Evolutionary conservation across 2,113 vertebrate species (phyloP).

Genomic region (Gopherus flavomarginatus): DNA sequence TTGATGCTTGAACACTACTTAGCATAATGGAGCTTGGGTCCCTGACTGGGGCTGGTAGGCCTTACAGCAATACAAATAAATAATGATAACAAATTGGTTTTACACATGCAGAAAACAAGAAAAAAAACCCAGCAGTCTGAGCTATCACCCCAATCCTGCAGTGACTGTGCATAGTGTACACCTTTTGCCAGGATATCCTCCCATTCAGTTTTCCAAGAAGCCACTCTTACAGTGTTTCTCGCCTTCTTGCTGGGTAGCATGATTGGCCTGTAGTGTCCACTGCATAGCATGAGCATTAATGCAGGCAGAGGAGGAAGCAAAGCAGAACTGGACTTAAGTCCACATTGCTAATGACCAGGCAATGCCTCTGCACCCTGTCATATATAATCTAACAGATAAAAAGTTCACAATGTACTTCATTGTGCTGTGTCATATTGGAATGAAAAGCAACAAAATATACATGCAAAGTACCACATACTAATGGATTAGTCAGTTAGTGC

Average conservation of each 20-base stretch:
- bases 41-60: neutral
- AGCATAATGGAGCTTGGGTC: neutral
- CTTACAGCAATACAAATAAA: neutral
- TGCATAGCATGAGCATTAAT: neutral
- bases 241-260: neutral
- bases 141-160: neutral
- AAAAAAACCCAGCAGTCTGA: neutral
- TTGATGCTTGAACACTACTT: neutral
- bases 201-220: neutral
- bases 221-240: neutral
- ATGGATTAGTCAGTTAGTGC: neutral
- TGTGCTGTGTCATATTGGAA: neutral
- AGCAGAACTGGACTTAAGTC: neutral
- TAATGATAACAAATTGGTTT: neutral
- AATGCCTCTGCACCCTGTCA: neutral
- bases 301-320: neutral
- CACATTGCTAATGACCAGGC: fast-evolving
- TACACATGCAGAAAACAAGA: neutral
- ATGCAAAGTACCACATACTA: neutral
- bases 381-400: neutral
- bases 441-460: neutral
- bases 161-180: neutral
- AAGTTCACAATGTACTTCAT: neutral
- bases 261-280: neutral
- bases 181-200: neutral